Percentiles rank a stretch among this genome's conserved stretches.
Evolutionary conservation across 2,113 vertebrate genomes (phyloP).

Genomic region (Antigone vipio): DNA sequence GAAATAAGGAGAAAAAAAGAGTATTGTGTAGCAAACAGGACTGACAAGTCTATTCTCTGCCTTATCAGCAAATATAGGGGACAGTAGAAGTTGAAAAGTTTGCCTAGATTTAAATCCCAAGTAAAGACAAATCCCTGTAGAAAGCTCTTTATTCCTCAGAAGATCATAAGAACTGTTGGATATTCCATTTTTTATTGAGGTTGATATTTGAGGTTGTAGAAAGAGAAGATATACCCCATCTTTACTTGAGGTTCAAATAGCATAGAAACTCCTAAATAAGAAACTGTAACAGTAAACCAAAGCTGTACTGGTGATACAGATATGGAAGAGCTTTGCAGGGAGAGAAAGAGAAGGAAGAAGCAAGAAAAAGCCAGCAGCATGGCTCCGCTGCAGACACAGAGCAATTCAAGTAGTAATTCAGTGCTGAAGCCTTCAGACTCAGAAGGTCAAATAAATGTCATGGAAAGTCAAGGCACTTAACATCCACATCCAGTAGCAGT

Average conservation of each 20-base stretch:
- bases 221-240: neutral
- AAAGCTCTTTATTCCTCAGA: neutral
- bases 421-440: neutral
- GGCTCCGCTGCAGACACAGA: neutral
- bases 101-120: neutral
- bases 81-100: neutral
- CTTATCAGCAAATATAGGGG: neutral
- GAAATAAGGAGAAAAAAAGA: neutral
- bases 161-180: neutral
- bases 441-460: neutral
- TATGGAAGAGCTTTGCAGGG: neutral
- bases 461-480: neutral
- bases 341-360: neutral
- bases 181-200: neutral
- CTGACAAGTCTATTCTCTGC: neutral
- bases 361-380: neutral
- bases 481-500: neutral
- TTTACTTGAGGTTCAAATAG: neutral
- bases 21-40: neutral
- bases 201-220: neutral
- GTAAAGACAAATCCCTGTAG: neutral
- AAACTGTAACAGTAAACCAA: neutral
- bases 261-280: neutral
- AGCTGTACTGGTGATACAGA: neutral
- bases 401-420: neutral